Conservation (phyloP, 2,113 vertebrate genomes). For the Sturnira hondurensis region DNA sequence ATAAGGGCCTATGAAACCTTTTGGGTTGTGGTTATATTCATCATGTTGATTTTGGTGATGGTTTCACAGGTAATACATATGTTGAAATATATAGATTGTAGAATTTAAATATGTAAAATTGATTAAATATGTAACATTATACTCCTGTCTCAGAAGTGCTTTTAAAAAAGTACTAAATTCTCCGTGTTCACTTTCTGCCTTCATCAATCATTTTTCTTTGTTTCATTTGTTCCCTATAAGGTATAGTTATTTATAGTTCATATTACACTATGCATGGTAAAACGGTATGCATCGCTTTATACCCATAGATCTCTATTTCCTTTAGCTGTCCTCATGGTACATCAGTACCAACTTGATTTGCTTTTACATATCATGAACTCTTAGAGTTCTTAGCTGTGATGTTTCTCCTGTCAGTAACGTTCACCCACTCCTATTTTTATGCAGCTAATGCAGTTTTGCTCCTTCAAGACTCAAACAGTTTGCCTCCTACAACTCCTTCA, state of each 20-base stretch:
- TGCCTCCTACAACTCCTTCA: background rate
- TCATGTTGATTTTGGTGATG: background rate
- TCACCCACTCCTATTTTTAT: rapidly evolving
- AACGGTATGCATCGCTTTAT: background rate
- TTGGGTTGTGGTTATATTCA: no score
- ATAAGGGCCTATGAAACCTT: background rate
- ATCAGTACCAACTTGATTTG: background rate
- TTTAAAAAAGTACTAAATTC: background rate
- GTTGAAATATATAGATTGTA: background rate
- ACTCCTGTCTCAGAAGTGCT: background rate
- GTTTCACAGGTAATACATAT: background rate
- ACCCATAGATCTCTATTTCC: background rate
- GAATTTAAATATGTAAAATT: background rate
- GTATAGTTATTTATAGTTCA: background rate
- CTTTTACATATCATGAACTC: background rate
- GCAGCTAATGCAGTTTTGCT: background rate
- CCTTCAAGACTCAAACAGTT: background rate
- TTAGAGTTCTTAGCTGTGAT: background rate
- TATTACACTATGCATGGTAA: background rate
- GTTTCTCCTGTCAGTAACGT: background rate
- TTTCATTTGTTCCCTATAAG: background rate
- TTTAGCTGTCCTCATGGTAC: background rate
- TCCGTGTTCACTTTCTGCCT: background rate
- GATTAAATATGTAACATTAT: background rate
- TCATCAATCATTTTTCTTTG: background rate